These are phyloP conservation scores for Cranoglanis bouderius DNA, from an alignment of 2,113 vertebrate species.

Conservation along the genomic window DNA sequence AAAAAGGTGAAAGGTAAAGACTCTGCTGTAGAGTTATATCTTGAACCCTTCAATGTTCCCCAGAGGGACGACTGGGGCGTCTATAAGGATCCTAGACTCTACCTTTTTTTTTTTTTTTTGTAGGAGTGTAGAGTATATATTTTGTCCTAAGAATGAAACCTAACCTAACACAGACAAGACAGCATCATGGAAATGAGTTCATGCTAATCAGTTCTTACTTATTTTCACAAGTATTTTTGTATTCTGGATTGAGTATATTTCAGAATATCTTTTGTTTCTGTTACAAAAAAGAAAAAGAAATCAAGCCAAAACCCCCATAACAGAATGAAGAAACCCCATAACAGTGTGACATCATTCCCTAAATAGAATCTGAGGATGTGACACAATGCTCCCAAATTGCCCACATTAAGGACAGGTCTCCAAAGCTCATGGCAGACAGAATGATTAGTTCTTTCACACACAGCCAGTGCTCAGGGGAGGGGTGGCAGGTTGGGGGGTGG, in stretches of 20 bases:
- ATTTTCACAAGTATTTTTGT: neutral
- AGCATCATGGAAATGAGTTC: neutral
- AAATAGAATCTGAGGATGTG: slow-evolving; percentile 12
- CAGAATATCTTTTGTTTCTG: neutral
- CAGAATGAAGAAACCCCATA: neutral
- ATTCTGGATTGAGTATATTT: neutral
- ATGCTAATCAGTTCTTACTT: neutral
- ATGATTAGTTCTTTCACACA: slow-evolving; percentile 33
- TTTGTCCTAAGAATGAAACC: neutral
- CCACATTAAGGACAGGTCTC: slow-evolving; percentile 21
- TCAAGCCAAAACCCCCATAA: too few species aligned
- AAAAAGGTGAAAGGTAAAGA: too few species aligned
- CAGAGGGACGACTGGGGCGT: neutral
- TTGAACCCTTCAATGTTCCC: neutral
- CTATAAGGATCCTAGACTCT: neutral
- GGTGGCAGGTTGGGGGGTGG: neutral
- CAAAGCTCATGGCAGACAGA: slow-evolving; percentile 32
- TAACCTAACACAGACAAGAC: neutral
- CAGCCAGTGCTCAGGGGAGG: neutral
- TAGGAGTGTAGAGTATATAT: too few species aligned
- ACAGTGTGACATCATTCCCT: neutral
- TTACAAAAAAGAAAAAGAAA: neutral
- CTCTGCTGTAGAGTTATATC: neutral
- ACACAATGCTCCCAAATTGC: slow-evolving; percentile 16
- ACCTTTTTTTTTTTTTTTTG: too few species aligned